Conservation (phyloP, 2,797 vertebrate species). For the Lepus townsendii region DNA sequence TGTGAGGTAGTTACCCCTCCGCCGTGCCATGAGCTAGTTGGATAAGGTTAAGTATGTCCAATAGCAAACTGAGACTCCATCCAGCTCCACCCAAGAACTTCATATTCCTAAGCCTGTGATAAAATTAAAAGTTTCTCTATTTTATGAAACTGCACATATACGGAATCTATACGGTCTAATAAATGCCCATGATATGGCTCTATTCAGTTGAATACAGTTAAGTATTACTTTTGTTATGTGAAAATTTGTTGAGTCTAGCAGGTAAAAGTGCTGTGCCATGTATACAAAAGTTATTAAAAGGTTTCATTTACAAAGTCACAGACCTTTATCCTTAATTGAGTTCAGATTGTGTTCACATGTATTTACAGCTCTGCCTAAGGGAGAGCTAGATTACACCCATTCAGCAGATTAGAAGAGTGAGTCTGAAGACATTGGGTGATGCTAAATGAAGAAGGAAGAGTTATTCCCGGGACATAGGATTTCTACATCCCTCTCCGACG, state of each 20-base stretch:
- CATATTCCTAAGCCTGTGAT: background rate
- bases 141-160: constrained; percentile 26
- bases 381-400: background rate
- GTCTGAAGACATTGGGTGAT: constrained; percentile 2
- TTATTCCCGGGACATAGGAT: background rate
- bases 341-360: constrained; percentile 20
- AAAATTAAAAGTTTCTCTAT: background rate
- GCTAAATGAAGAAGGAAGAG: background rate
- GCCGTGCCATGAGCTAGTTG: background rate
- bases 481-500: background rate
- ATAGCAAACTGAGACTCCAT: constrained; percentile 43
- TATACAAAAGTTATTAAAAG: background rate
- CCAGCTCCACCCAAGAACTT: background rate
- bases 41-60: background rate
- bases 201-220: background rate
- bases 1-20: background rate
- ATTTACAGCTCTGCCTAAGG: constrained; percentile 24
- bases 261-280: background rate
- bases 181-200: background rate
- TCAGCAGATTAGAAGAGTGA: constrained; percentile 50
- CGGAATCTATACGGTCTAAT: background rate
- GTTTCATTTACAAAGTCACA: background rate
- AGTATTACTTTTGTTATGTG: background rate
- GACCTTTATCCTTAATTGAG: background rate
- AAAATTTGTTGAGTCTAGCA: constrained; percentile 46